Evolutionary conservation across 2,888 invertebrate genomes (phyloP).

Genomic region (Drosophila kuntzei): DNA sequence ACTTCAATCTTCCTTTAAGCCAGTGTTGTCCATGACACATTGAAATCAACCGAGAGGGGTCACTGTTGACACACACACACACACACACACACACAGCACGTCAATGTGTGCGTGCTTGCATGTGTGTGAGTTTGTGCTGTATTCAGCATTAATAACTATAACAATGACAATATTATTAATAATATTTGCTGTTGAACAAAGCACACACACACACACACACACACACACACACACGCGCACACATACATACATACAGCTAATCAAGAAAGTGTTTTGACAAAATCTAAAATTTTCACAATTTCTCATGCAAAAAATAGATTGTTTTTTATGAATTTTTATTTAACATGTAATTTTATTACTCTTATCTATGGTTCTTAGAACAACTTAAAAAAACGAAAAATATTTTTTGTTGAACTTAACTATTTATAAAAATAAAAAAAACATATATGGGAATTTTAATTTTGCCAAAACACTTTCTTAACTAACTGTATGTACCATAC

Average conservation of each 20-base stretch:
- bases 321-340: too few relatives aligned
- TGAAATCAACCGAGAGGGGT: slow-evolving; percentile 24
- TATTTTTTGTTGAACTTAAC: too few relatives aligned
- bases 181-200: slow-evolving; percentile 70
- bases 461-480: too few relatives aligned
- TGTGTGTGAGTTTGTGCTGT: slow-evolving; percentile 34
- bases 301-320: too few relatives aligned
- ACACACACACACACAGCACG: neutral
- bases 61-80: slow-evolving; percentile 45
- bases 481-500: too few relatives aligned
- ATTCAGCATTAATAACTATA: slow-evolving; percentile 67
- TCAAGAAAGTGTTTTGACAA: too few relatives aligned
- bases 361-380: too few relatives aligned
- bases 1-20: slow-evolving; percentile 1
- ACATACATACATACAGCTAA: neutral
- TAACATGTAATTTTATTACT: too few relatives aligned
- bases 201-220: slow-evolving; percentile 38
- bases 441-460: too few relatives aligned
- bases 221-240: neutral
- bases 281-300: too few relatives aligned
- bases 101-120: slow-evolving; percentile 6
- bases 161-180: slow-evolving; percentile 74
- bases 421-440: too few relatives aligned
- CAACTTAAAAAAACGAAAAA: too few relatives aligned
- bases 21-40: slow-evolving; percentile 33